Conservation (phyloP, 2,888 invertebrate genomes). For the Caenorhabditis virilis region DNA sequence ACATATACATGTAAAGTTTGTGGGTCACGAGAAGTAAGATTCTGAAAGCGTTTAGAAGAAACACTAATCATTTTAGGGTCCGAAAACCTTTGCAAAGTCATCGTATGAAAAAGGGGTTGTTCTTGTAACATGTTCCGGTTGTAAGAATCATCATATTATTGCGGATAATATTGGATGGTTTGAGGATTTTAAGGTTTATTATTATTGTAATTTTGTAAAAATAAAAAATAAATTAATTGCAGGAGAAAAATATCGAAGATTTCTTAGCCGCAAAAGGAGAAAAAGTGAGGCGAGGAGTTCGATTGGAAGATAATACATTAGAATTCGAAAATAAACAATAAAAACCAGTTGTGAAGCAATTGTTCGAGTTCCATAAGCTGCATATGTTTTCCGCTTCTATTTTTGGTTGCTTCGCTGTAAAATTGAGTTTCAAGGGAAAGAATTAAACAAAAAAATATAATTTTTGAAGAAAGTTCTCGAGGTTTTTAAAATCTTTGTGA, state of each 20-base stretch:
- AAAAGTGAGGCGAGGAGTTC: constrained; percentile 73
- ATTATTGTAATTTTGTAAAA: neutral
- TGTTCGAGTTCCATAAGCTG: neutral
- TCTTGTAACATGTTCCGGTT: constrained; percentile 86
- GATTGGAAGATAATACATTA: neutral
- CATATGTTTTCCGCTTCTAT: too few species aligned
- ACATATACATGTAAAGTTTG: constrained; percentile 90
- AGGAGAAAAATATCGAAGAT: constrained; percentile 82
- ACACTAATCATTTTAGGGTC: constrained; percentile 49
- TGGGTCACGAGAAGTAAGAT: constrained; percentile 75
- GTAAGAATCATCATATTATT: constrained; percentile 87
- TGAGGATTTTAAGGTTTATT: constrained; percentile 72
- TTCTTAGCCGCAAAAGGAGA: constrained; percentile 87
- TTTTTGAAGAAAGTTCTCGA: too few species aligned
- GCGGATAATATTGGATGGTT: constrained; percentile 97
- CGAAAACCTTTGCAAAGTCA: constrained; percentile 61
- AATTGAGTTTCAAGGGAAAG: too few species aligned
- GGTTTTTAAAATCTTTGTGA: too few species aligned
- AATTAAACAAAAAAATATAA: too few species aligned
- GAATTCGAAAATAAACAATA: too few species aligned
- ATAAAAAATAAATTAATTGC: constrained; percentile 68
- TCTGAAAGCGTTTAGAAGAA: neutral
- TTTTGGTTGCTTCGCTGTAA: too few species aligned
- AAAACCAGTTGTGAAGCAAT: too few species aligned
- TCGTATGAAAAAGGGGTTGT: constrained; percentile 77